Percentiles rank a stretch among this genome's conserved stretches.
Evolutionary conservation across 2,113 vertebrate species (phyloP).

Genomic region (Hypomesus transpacificus): DNA sequence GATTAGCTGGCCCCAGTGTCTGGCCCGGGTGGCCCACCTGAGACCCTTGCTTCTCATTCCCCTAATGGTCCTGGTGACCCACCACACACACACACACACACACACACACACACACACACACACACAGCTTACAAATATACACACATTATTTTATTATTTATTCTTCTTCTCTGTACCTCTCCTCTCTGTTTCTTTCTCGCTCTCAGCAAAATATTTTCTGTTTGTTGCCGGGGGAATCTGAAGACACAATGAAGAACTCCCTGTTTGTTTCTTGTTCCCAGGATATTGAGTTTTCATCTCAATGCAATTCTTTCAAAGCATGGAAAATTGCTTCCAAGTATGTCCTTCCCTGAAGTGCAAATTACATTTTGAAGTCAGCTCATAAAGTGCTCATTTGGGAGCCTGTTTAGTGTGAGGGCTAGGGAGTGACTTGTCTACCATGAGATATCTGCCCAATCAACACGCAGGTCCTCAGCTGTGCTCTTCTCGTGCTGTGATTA

Average conservation of each 20-base stretch:
- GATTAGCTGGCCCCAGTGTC: conserved; percentile 16
- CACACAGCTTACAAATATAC: no score
- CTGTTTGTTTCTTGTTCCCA: conserved; percentile 26
- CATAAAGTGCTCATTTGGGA: conserved; percentile 19
- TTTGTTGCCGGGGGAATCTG: background rate
- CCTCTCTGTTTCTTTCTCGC: conserved; percentile 1
- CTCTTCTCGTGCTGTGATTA: conserved; percentile 3
- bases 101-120: no score
- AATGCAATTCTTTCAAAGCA: conserved; percentile 8
- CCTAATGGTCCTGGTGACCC: no score
- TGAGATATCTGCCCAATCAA: conserved; percentile 21
- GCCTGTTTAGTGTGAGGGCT: background rate
- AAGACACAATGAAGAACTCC: background rate
- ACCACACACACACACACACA: no score
- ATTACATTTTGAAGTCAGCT: conserved; percentile 27
- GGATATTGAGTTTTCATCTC: conserved; percentile 16
- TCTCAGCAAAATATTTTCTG: conserved; percentile 22
- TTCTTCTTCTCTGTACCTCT: background rate
- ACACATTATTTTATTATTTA: no score
- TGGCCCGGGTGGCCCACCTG: conserved; percentile 28
- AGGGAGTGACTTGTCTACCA: conserved; percentile 10
- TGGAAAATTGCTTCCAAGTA: conserved; percentile 7
- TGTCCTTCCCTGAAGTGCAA: conserved; percentile 29
- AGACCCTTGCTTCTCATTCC: conserved; percentile 24
- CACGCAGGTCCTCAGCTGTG: background rate